These are phyloP conservation scores for Apus apus DNA, from an alignment of 2,113 vertebrate species.

Conservation along the genomic window DNA sequence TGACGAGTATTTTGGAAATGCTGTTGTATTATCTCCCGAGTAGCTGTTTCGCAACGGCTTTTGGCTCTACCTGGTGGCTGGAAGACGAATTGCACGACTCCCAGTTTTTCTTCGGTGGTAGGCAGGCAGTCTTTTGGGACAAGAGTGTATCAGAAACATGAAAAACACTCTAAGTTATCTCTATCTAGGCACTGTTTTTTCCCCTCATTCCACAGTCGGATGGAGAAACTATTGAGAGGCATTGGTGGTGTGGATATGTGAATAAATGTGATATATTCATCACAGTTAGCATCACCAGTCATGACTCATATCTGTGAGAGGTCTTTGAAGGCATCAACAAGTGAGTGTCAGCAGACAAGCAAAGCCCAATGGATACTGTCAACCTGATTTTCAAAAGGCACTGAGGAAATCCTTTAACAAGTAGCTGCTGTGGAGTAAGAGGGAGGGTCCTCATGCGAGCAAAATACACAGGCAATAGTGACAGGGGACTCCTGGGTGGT, in stretches of 20 bases:
- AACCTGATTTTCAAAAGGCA: neutral
- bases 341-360: neutral
- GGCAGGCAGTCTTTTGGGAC: neutral
- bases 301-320: neutral
- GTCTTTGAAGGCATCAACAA: neutral
- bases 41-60: neutral
- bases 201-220: accelerated
- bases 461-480: neutral
- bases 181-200: neutral
- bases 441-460: neutral
- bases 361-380: neutral
- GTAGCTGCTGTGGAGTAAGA: neutral
- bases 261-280: neutral
- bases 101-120: neutral
- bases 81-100: constrained; percentile 26
- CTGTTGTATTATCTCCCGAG: neutral
- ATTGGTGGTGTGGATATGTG: neutral
- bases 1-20: neutral
- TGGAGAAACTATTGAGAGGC: neutral
- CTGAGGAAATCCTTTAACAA: neutral
- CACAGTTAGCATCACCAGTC: neutral
- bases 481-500: neutral
- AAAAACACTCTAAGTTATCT: neutral
- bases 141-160: neutral
- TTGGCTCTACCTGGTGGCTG: constrained; percentile 66